Evolutionary conservation across 2,888 invertebrate species (phyloP), one percentile per base, ranked within the genome.

Genomic region (Tethea ocularis): DNA sequence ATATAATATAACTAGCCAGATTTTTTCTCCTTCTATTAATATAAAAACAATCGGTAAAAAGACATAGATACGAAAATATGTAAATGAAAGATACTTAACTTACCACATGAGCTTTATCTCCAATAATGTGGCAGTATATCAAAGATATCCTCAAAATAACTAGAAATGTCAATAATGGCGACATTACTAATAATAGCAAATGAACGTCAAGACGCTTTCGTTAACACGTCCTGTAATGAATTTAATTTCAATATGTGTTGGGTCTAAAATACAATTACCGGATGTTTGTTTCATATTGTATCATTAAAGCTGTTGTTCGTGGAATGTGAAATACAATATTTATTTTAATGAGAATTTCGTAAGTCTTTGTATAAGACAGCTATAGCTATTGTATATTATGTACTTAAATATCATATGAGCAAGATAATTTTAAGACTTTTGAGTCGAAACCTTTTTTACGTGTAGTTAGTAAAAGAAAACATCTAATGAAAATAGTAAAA

Each of bases 51-150:
- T 26, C 26, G 6, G 26, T 7, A 7, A 0, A 29, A 33, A 3
- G 6, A 1, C 13, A 13, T 13, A 33, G 13, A 13, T 5, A 33
- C 1, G 33, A 33, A 33, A 33, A 33, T 33, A 33, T 11, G 11
- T 33, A 13, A 13, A 33, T 33, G 13, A 26, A 23, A 15, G 60
- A 10, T 29, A 26, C n/a, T n/a, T 26, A 26, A 67, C 86, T 82
- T 78, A 90, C 89, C 83, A 89, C 61, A 59, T 86, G 78, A 22
- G 69, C 68, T 68, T 78, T 88, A 65, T 88, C 89, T 7, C 79
- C 82, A 11, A 76, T 61, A 36, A 91, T 66, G 74, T 91, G 91
- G 38, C 80, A 69, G 15, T 80, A 57, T 17, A 72, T 65, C 10
- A 68, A 46, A 33, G 64, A 62, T 54, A 72, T 54, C 41, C 73